Evolutionary conservation across 1,140 invertebrate genomes (phyloP).

Genomic region (Subanguina moxae): DNA sequence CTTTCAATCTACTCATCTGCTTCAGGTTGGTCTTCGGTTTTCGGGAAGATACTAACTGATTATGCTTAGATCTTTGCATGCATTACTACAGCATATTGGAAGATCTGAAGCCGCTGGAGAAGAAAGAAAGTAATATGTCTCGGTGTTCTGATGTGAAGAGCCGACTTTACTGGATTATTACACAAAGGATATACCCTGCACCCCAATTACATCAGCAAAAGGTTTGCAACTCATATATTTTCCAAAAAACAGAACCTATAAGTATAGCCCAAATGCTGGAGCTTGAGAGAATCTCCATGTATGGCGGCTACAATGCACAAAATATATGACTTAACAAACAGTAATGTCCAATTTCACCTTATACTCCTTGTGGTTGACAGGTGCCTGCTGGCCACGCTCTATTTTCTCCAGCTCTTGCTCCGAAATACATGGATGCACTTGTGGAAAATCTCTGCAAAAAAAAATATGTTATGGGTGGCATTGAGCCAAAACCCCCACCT

Average conservation of each 20-base stretch:
- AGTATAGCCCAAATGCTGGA: constrained; percentile 19
- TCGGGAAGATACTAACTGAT: too few species aligned
- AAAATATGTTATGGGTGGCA: neutral
- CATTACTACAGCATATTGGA: too few species aligned
- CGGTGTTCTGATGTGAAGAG: too few species aligned
- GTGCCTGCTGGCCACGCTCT: constrained; percentile 3
- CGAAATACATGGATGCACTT: neutral
- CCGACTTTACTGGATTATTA: too few species aligned
- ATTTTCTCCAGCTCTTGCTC: constrained; percentile 11
- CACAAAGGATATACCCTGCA: too few species aligned
- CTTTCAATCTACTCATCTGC: too few species aligned
- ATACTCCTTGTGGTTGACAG: neutral
- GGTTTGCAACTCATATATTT: too few species aligned
- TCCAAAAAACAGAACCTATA: neutral
- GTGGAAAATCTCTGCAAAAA: neutral
- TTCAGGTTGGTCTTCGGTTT: too few species aligned
- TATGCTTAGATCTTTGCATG: too few species aligned
- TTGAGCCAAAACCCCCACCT: neutral
- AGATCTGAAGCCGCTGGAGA: too few species aligned
- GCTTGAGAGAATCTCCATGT: constrained; percentile 11
- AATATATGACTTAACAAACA: neutral
- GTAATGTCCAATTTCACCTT: neutral
- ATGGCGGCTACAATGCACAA: constrained; percentile 14
- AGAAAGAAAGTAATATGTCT: too few species aligned
- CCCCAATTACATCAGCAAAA: too few species aligned